These are phyloP conservation scores for Trididemnum clinides DNA, from an alignment of 23 tunicate species.

Conservation along the genomic window DNA sequence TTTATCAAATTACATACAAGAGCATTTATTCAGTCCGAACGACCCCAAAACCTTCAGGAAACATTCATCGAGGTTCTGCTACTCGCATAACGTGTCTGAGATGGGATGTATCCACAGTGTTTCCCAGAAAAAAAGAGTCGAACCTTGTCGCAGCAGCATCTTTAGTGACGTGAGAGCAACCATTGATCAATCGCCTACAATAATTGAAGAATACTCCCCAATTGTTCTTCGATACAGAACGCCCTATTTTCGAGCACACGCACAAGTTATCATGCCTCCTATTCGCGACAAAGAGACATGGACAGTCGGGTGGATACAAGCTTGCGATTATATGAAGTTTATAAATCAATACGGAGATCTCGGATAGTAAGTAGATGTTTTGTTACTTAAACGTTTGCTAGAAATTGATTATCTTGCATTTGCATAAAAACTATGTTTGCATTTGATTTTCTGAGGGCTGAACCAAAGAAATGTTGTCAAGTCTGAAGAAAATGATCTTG, in stretches of 20 bases:
- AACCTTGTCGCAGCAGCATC: conserved; percentile 75
- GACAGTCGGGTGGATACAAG: conserved; percentile 99
- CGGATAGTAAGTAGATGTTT: conserved; percentile 79
- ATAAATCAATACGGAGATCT: conserved; percentile 94
- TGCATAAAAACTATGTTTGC: no score
- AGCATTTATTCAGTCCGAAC: no score
- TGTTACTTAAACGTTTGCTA: no score
- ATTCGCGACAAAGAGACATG: conserved; percentile 92
- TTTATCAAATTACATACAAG: no score
- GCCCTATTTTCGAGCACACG: conserved; percentile 95
- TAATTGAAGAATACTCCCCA: conserved; percentile 86
- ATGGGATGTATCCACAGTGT: conserved; percentile 95
- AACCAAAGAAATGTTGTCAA: no score
- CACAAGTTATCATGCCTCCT: conserved; percentile 97
- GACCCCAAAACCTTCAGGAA: neutral
- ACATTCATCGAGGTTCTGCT: neutral
- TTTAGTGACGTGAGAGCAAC: conserved; percentile 76
- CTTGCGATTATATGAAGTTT: conserved; percentile 96
- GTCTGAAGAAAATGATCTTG: no score
- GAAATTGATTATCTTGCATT: no score
- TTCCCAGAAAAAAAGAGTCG: conserved; percentile 80
- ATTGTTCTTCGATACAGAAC: conserved; percentile 92
- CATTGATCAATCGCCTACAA: conserved; percentile 88
- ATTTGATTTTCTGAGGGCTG: no score
- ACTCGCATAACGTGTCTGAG: conserved; percentile 31